These are phyloP conservation scores for Ruditapes philippinarum DNA, from an alignment of 1,140 invertebrate genomes.

Conservation along the genomic window DNA sequence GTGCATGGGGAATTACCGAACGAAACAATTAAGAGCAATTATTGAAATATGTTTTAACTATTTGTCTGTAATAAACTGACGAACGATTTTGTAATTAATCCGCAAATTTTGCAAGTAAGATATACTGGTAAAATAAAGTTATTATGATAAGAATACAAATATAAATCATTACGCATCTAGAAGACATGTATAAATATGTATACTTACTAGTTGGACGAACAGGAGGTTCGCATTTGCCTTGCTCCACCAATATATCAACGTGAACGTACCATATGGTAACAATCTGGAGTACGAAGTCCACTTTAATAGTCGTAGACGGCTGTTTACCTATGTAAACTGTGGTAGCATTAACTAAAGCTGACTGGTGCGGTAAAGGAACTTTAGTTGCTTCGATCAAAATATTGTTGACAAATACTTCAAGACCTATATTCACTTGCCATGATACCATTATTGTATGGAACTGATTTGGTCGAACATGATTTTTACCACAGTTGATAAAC, in stretches of 20 bases:
- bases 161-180: too few species aligned
- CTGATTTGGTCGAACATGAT: background rate
- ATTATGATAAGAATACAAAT: too few species aligned
- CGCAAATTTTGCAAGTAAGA: too few species aligned
- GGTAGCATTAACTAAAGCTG: background rate
- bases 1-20: too few species aligned
- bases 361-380: slow-evolving; percentile 11
- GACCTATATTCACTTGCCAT: slow-evolving; percentile 27
- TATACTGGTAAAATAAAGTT: too few species aligned
- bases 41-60: too few species aligned
- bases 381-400: slow-evolving; percentile 13
- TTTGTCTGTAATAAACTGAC: too few species aligned
- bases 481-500: slow-evolving; percentile 27
- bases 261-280: slow-evolving; percentile 57
- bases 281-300: slow-evolving; percentile 15
- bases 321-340: slow-evolving; percentile 51
- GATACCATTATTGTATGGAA: slow-evolving; percentile 56
- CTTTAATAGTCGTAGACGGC: slow-evolving; percentile 23
- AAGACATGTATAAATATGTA: too few species aligned
- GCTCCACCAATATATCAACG: slow-evolving; percentile 47
- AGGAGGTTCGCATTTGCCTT: slow-evolving; percentile 58
- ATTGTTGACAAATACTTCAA: slow-evolving; percentile 58
- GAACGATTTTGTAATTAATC: too few species aligned
- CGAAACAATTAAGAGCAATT: too few species aligned
- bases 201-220: slow-evolving; percentile 46